Percentiles rank a stretch among this genome's conserved stretches.
Conservation (phyloP, 1,140 invertebrate species). For the Temnothorax longispinosus region DNA sequence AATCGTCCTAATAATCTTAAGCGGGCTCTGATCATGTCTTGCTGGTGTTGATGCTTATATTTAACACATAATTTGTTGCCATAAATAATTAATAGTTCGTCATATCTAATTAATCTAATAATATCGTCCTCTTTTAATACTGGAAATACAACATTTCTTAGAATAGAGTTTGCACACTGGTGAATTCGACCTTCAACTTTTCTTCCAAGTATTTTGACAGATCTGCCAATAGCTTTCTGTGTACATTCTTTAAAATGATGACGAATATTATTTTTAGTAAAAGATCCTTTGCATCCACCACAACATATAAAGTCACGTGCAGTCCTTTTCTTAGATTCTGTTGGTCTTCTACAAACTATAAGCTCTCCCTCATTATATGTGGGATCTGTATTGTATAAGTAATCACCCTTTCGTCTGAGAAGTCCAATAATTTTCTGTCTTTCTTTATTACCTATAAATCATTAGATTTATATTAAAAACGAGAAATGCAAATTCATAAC, state of each 20-base stretch:
- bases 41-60: background rate
- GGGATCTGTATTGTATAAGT: background rate
- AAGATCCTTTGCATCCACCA: background rate
- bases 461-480: too few species aligned
- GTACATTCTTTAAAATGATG: slow-evolving; percentile 24
- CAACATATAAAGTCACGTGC: background rate
- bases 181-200: slow-evolving; percentile 13
- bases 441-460: background rate
- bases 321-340: background rate
- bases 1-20: slow-evolving; percentile 15
- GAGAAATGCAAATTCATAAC: too few species aligned
- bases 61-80: slow-evolving; percentile 3
- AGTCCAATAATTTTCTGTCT: background rate
- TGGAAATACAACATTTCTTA: slow-evolving; percentile 2
- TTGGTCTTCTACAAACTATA: slow-evolving; percentile 6
- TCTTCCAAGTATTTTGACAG: slow-evolving; percentile 1
- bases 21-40: background rate
- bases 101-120: slow-evolving; percentile 7
- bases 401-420: background rate
- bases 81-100: background rate
- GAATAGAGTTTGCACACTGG: background rate
- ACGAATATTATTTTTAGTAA: background rate
- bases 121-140: background rate
- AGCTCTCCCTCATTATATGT: background rate
- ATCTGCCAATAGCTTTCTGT: background rate